Conservation (phyloP, 2,113 vertebrate species). For the Colaptes auratus region DNA sequence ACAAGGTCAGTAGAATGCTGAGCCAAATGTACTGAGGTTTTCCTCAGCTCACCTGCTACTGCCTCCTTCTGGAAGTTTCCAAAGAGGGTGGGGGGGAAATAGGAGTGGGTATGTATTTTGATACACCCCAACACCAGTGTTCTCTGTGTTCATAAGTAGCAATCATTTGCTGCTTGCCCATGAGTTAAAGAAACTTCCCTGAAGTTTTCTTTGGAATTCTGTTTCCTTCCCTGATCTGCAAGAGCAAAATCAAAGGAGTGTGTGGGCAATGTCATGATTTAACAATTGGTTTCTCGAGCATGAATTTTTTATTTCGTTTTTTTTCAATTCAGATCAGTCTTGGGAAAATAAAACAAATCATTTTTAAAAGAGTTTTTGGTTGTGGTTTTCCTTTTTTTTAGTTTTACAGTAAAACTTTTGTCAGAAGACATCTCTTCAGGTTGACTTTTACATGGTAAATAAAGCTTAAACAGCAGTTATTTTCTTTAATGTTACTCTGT, state of each 20-base stretch:
- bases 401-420: background rate
- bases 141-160: background rate
- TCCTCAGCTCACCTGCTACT: background rate
- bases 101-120: background rate
- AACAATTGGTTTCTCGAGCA: background rate
- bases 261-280: background rate
- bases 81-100: background rate
- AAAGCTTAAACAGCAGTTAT: background rate
- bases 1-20: background rate
- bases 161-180: background rate
- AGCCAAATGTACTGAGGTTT: accelerated
- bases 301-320: background rate
- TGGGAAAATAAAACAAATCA: background rate
- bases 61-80: background rate
- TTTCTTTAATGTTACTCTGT: background rate
- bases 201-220: background rate
- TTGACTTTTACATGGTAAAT: background rate
- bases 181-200: background rate
- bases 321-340: background rate
- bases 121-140: background rate
- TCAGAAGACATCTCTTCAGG: background rate
- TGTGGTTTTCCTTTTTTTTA: background rate
- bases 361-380: background rate
- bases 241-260: background rate
- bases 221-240: background rate